Base-by-base conservation (phyloP, 2,888 invertebrate genomes). In the Drosophila suboccidentalis region DNA sequence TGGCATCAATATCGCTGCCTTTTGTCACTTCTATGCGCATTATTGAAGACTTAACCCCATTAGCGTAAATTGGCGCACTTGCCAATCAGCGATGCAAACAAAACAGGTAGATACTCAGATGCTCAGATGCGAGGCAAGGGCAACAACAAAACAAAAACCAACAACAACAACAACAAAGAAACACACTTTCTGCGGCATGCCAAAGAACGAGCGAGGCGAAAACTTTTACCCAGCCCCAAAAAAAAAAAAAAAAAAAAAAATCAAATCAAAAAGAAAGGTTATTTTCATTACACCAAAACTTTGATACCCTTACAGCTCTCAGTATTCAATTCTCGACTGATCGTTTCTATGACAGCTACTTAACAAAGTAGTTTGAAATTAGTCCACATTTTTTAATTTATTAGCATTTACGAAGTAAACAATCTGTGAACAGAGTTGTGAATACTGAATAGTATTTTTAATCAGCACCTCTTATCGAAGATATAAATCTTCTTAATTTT, bases 1-100 rank as follows among this genome's bases (percentile, higher is more conserved):
- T 49, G 60, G 61, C 59, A 19, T 58, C 17, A 55, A 66, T 49
- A 58, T 50, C 41, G 43, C 60, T 38, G 49, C 34, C 47, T 67
- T 58, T 80, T 89, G 89, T 83, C 84, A 89, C 73, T 76, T 84
- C 68, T 65, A 53, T 69, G 69, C 66, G 71, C 86, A 78, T 77
- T 85, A 90, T 85, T 89, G 78, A 85, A 89, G 90, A 77, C 84
- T 85, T 85, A 85, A 89, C 84, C 90, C 89, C 90, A 85, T 85
- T 85, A 85, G 86, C 89, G 80, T 88, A 87, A 85, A 85, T 85
- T 85, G 84, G 90, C 84, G 84, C 84, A 90, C 84, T 85, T 85
- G 84, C 89, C 84, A 90, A 90, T 84, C 90, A 71, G 77, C 57
- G 87, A 90, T 88, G 81, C 80, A 74, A 64, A 63, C 32, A 63